Base-by-base conservation (phyloP, 2,888 invertebrate species). In the Lithophane socia region DNA sequence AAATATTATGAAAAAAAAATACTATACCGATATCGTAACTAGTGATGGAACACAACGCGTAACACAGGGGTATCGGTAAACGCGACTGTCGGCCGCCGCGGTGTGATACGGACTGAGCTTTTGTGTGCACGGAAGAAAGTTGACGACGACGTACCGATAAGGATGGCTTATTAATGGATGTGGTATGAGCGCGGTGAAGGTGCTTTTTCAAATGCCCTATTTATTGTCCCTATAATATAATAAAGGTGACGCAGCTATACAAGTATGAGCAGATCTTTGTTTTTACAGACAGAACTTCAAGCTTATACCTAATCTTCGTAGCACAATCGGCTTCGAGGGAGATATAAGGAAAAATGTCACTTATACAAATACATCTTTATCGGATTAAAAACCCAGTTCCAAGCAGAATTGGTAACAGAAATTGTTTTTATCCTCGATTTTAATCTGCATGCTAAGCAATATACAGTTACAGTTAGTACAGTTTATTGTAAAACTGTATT, bases 101-200 rank as follows among this genome's bases (percentile, higher is more conserved):
- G 82, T 79, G 58, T 73, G 52, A 70, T 75, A 69, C 79, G 64
- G 71, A 88, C 88, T 88, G 88, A 87, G 87, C 86, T 89, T 88
- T 84, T 77, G 77, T 83, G 42, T 49, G 87, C 81, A 65, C 66
- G 73, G 86, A 88, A 82, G 86, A 89, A 89, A 87, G 83, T 88
- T 87, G 81, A 77, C 70, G 82, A 80, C 79, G 82, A 80, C 79
- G 71, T 66, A 69, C 47, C 58, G 77, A 70, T 66, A 65, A 79
- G 56, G 75, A 77, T 73, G 12, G 42, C 52, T 81, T 37, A 56
- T 75, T 56, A 79, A 79, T 87, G 74, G 85, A 83, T 80, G 67
- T 42, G 88, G 67, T 75, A 76, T 69, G 76, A 79, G 76, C 76
- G 76, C 42, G 47, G 83, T 74, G 47, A 12, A 37, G n/a, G n/a